phyloP scores from a whole-genome alignment of 2,113 vertebrate genomes.

The Rhinoderma darwinii region DNA sequence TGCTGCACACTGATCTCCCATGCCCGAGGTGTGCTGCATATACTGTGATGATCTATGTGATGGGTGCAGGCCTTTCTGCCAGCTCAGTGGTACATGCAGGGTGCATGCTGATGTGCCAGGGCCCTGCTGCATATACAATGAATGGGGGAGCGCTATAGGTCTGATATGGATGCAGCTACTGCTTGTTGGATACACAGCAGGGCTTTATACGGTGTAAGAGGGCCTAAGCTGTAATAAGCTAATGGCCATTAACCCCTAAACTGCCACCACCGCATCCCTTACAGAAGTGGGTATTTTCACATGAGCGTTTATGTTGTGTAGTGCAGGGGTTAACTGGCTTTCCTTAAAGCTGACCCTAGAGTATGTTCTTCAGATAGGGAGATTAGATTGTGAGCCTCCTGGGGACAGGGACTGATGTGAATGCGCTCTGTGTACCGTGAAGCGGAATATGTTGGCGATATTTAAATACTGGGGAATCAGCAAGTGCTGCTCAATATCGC shows the following conservation, averaged over 20 bases:
- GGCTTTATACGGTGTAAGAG: not conserved
- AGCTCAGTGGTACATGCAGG: conserved; percentile 4
- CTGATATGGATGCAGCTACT: not conserved
- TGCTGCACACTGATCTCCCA: not conserved
- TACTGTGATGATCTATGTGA: not conserved
- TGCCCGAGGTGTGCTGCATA: not conserved
- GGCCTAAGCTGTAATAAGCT: conserved; percentile 28
- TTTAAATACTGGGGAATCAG: no score
- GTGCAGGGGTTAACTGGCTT: not conserved
- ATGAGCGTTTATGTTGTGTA: not conserved
- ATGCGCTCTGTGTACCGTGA: not conserved
- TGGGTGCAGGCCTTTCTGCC: conserved; percentile 10
- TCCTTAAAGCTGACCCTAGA: no score
- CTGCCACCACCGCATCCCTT: not conserved
- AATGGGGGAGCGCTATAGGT: conserved; percentile 21
- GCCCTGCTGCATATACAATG: conserved; percentile 28
- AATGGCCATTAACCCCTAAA: conserved; percentile 1
- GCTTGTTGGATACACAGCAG: not conserved
- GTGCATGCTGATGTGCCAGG: conserved; percentile 3
- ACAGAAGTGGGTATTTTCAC: not conserved
- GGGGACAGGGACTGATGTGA: not conserved
- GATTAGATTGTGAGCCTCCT: not conserved
- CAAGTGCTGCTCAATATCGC: no score
- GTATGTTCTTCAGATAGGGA: not conserved
- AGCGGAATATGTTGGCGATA: not conserved